These are phyloP conservation scores for Dendroctonus valens DNA, from an alignment of 1,140 invertebrate species.

Conservation along the genomic window DNA sequence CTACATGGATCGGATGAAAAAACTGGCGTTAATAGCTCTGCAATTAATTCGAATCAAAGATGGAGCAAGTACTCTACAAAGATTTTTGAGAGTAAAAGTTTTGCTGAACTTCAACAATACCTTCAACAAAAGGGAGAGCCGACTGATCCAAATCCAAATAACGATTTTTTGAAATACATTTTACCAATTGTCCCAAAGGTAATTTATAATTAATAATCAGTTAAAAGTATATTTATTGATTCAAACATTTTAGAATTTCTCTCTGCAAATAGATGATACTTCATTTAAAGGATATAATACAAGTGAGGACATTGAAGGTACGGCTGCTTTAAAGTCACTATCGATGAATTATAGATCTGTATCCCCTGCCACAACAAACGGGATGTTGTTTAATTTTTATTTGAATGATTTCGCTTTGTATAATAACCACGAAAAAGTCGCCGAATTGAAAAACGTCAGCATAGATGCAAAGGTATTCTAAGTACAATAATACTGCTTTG, in stretches of 20 bases:
- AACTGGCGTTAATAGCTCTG: background rate
- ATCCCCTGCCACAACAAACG: conserved; percentile 35
- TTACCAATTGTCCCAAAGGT: conserved; percentile 73
- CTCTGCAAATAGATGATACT: conserved; percentile 60
- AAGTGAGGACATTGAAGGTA: conserved; percentile 57
- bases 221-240: conserved; percentile 4
- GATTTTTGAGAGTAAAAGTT: conserved; percentile 22
- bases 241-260: conserved; percentile 42
- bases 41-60: background rate
- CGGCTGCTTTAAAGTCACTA: conserved; percentile 41
- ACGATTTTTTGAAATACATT: conserved; percentile 55
- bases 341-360: conserved; percentile 55
- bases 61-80: background rate
- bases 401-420: conserved; percentile 64
- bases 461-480: conserved; percentile 68
- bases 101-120: conserved; percentile 15
- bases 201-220: conserved; percentile 25
- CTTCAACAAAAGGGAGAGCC: background rate
- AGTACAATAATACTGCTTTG: background rate
- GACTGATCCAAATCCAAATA: conserved; percentile 10
- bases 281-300: conserved; percentile 65
- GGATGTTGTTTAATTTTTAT: conserved; percentile 62
- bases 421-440: conserved; percentile 60
- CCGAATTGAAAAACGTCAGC: conserved; percentile 66
- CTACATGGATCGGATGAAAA: conserved; percentile 48